Base-by-base conservation (phyloP, 2,888 invertebrate species). In the Sclerodermus sp. region DNA sequence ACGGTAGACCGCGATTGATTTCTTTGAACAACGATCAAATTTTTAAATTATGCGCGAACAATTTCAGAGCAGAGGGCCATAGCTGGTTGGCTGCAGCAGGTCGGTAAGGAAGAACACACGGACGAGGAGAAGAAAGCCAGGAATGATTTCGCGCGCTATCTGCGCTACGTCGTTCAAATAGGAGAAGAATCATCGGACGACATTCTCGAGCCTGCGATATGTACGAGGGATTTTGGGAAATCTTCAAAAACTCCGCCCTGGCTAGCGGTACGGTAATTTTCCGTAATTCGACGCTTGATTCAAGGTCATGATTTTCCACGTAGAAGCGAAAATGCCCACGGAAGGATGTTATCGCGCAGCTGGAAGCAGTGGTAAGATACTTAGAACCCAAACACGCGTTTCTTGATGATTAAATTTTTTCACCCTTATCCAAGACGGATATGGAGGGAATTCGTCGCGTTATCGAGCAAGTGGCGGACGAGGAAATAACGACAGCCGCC, bases 401-500 rank as follows among this genome's bases (percentile, higher is more conserved):
- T 23, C 3, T 23, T 23, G 23, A 23, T 5, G 8, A 23, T 5
- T 5, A 3, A 32, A 31, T 1, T 30, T 15, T n/a, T 6, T 38
- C 9, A 14, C 12, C 2, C 9, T 32, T 2, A 16, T 1, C 31
- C n/a, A 47, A 65, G 64, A 57, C 53, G 6, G 58, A 65, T 17
- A 40, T 43, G 18, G 43, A 37, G 5, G 54, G 53, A 6, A 58
- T 63, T 42, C 42, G 53, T 18, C 32, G 47, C 17, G 54, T 60
- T n/a, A 53, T 58, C 49, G 51, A 57, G 14, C 54, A 50, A 45
- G 62, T 61, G 15, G 45, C 45, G 5, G 52, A 46, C 41, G 60
- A 53, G 8, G 53, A 59, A 12, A 60, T 61, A 51, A 60, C 53
- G 2, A 58, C 55, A 16, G 51, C 62, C 12, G 57, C 56, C 6